Evolutionary conservation across 64 coral and sea anemone species (phyloP), one percentile per base, ranked within the genome.

Genomic region (Montipora foliosa): DNA sequence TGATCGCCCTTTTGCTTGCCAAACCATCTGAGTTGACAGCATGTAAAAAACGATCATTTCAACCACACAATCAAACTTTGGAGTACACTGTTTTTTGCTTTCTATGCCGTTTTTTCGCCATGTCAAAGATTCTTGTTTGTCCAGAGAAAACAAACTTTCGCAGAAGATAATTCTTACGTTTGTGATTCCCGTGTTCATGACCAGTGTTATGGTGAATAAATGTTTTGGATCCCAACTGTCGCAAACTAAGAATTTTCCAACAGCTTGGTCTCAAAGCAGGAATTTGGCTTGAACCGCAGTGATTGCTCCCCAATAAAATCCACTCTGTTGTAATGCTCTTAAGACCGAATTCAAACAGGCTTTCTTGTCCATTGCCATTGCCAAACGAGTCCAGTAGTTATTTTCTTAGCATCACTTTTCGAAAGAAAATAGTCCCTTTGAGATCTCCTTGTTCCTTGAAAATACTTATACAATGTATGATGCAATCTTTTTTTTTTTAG

Each of bases 241-340:
- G 73, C 93, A 79, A 19, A 94, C 87, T 3, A 94, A 79, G 70
- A 94, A 94, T 24, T 74, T 90, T 64, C 93, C 93, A 19, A 90
- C 70, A 5, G 93, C 25, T 66, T 88, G 48, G 24, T 94, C 93
- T 19, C 66, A 74, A 20, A 94, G 57, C 61, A 94, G 52, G 8
- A 72, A 15, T 77, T 94, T 94, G 93, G 29, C 93, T 94, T 94
- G 47, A 5, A 84, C 48, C 13, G 22, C 83, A 77, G 87, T 77
- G 14, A 94, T 94, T 45, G 55, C 69, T 55, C 93, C 93, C 93
- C 93, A 94, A 50, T 94, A 94, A 44, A 94, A 94, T 53, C 93
- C 93, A 76, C 93, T 94, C 57, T 90, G 50, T 47, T 81, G 82
- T 59, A 94, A 78, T 61, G 46, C 67, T 84, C 67, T 84, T 6